phyloP scores from a whole-genome alignment of 2,113 vertebrate genomes.

The Lasiurus cinereus region DNA sequence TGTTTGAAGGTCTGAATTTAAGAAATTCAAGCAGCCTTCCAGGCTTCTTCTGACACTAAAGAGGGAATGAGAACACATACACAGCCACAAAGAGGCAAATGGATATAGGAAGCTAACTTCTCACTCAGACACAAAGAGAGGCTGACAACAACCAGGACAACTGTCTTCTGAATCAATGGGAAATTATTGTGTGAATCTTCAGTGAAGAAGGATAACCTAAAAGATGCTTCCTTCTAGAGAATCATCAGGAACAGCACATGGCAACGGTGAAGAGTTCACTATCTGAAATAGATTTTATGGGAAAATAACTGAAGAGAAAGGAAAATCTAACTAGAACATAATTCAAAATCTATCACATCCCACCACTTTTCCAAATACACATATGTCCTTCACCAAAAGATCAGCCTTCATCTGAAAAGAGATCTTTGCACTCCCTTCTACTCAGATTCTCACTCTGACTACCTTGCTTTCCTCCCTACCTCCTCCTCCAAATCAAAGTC shows the following conservation, averaged over 20 bases:
- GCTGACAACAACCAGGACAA: background rate
- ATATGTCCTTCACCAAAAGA: background rate
- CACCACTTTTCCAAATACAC: background rate
- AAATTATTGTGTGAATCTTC: conserved; percentile 9
- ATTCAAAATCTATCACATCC: background rate
- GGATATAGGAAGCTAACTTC: background rate
- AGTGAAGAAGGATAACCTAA: background rate
- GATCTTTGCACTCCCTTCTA: background rate
- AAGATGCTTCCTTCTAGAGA: background rate
- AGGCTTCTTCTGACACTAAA: background rate
- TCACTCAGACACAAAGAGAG: background rate
- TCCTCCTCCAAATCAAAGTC: background rate
- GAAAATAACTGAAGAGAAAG: background rate
- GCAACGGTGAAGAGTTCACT: background rate
- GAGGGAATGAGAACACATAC: conserved; percentile 16
- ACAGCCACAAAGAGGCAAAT: background rate
- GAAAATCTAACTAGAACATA: background rate
- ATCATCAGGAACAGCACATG: background rate
- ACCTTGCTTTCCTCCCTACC: background rate
- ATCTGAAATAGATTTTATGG: background rate
- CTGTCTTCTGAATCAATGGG: background rate
- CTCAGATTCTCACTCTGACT: background rate
- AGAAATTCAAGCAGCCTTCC: conserved; percentile 20
- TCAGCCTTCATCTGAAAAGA: background rate
- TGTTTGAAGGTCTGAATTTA: background rate